Evolutionary conservation across 2,888 invertebrate genomes (phyloP), one percentile per base, ranked within the genome.

Genomic region (Chaetoderma sp.): DNA sequence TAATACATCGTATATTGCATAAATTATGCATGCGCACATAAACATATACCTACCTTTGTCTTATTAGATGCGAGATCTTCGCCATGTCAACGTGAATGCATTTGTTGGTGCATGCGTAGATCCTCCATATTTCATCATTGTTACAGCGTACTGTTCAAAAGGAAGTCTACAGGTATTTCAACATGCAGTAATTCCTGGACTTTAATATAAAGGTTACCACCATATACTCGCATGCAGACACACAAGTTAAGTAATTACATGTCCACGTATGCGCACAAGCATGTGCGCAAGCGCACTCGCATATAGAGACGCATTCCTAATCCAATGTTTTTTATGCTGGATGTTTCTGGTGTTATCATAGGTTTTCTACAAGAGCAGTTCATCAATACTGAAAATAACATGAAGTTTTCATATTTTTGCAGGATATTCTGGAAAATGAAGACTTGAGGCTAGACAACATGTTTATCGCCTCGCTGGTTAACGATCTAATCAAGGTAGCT

Each of bases 91-190:
- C 88, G 92, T 99, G 74, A 98, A 98, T 88, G 94, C 95, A 62
- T 98, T 99, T 88, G 94, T 98, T 86, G 98, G 98, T 73, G 97
- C 97, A 60, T 94, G 94, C 80, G 93, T 96, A 66, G 94, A 96
- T 87, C 94, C 94, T 63, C 92, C 93, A 88, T 91, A 94, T 81
- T 90, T 95, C 49, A 81, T 83, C 32, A 91, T 98, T 86, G 93
- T 98, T 88, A 96, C 96, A 71, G 98, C 98, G 89, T 98, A 98
- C 89, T 98, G 98, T 89, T 93, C 95, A 88, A 97, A 98, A 90
- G 98, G 98, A 87, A 97, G 97, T 89, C 91, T 98, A 86, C 95
- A 96, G 90, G 94, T 94, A 87, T 91, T 91, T 90, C 42, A 36
- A 10, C 10, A n/a, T 36, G 10, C 10, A 36, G 39, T n/a, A 10